Conservation (phyloP, 2,888 invertebrate species). For the Drosophila testacea region DNA sequence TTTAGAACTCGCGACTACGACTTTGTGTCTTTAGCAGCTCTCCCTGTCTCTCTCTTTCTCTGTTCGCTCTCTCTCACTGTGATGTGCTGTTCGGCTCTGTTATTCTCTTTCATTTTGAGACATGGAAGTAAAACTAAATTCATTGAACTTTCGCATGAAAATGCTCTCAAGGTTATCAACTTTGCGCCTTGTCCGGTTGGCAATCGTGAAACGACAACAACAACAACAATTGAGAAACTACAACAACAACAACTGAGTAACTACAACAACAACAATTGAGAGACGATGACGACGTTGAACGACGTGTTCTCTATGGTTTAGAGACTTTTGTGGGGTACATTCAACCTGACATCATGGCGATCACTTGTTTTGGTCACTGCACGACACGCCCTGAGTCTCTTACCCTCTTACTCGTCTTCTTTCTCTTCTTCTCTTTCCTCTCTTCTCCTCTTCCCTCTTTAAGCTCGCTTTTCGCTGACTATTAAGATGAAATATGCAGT, state of each 20-base stretch:
- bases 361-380: slow-evolving; percentile 59
- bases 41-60: slow-evolving; percentile 14
- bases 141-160: slow-evolving; percentile 84
- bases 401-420: background rate
- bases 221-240: slow-evolving; percentile 10
- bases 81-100: slow-evolving; percentile 22
- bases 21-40: slow-evolving; percentile 51
- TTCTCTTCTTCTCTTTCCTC: background rate
- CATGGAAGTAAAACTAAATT: slow-evolving; percentile 84
- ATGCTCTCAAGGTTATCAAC: slow-evolving; percentile 85
- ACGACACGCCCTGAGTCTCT: slow-evolving; percentile 51
- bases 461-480: background rate
- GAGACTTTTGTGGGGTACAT: slow-evolving; percentile 59
- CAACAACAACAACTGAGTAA: background rate
- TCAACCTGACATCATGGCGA: slow-evolving; percentile 62
- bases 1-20: slow-evolving; percentile 55
- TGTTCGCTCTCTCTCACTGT: slow-evolving; percentile 2
- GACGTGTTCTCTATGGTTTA: slow-evolving; percentile 65
- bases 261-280: slow-evolving; percentile 14
- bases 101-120: slow-evolving; percentile 61
- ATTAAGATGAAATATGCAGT: background rate
- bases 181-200: slow-evolving; percentile 76
- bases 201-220: slow-evolving; percentile 56
- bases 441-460: background rate
- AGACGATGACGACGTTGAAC: slow-evolving; percentile 36